Base-by-base conservation (phyloP, 2,113 vertebrate species). In the Phylloscopus trochilus region DNA sequence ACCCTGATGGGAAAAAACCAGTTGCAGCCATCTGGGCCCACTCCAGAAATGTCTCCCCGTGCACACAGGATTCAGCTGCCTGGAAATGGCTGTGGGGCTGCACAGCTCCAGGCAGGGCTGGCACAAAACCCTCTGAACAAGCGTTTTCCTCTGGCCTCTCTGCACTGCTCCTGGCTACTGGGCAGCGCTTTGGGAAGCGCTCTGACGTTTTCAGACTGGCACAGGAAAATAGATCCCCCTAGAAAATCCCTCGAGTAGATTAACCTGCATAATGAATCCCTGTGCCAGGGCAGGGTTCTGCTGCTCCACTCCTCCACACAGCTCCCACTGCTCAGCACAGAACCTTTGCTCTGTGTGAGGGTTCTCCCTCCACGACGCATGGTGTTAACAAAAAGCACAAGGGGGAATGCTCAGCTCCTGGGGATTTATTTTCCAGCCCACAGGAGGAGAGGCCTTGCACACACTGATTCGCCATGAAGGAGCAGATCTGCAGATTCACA, bases 291-390 rank as follows among this genome's bases (percentile, higher is more conserved):
- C 60, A 81, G 3, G 9, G 70, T 37, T 60, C 37, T 18, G 67
- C 84, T 10, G 63, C 73, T 69, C 31, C 4, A 31, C 79, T 88
- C 67, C 53, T 37, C 64, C 14, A 9, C 28, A 4, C 18, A 14
- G 70, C 46, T 41, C 64, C 82, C 43, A 30, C 43, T 0, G 3
- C 68, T 59, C 79, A 39, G 70, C 52, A 31, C 15, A 35, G 58
- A 74, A 33, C 47, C 56, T 59, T 15, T 20, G 62, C 62, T 64
- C 35, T 4, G 1, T 5, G 22, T 0, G 1, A 28, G 24, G 1
- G 0, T 8, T 12, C n/a, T 23, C 47, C 19, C 78, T 20, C n/a
- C 14, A 39, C 3, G 2, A 31, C 0, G 0, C 35, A 10, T 0
- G 0, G 15, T 0, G 5, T 10, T 6, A 22, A 56, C 47, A 44